Evolutionary conservation across 2,888 invertebrate species (phyloP).

Genomic region (Lasioglossum vierecki): DNA sequence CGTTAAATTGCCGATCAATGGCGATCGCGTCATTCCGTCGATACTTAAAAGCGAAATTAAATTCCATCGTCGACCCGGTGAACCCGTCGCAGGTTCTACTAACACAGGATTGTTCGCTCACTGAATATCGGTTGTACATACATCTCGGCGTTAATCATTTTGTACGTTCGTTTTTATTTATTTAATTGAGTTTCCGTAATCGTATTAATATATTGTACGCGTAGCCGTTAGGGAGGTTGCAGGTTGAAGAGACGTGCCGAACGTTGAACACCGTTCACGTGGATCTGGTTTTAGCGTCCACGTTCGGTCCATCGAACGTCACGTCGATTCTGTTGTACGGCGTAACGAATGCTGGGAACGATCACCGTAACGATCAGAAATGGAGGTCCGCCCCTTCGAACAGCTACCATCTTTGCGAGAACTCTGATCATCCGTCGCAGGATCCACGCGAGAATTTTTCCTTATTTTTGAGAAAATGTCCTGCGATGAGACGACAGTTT

Average conservation of each 20-base stretch:
- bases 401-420: not conserved
- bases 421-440: no score
- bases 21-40: conserved; percentile 4
- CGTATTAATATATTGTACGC: conserved; percentile 53
- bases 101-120: conserved; percentile 63
- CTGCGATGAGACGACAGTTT: not conserved
- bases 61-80: conserved; percentile 15
- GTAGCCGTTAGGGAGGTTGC: conserved; percentile 38
- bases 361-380: not conserved
- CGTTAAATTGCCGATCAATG: not conserved
- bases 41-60: not conserved
- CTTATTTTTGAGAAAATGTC: not conserved
- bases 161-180: conserved; percentile 60
- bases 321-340: not conserved
- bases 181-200: conserved; percentile 52
- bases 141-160: conserved; percentile 47
- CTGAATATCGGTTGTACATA: conserved; percentile 67
- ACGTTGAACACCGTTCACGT: conserved; percentile 9
- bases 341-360: not conserved
- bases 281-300: conserved; percentile 38
- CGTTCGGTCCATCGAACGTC: conserved; percentile 13
- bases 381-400: not conserved
- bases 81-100: conserved; percentile 35
- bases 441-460: not conserved
- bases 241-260: conserved; percentile 18